Conservation (phyloP, 2,888 invertebrate genomes). For the Chrysolina haemoptera region DNA sequence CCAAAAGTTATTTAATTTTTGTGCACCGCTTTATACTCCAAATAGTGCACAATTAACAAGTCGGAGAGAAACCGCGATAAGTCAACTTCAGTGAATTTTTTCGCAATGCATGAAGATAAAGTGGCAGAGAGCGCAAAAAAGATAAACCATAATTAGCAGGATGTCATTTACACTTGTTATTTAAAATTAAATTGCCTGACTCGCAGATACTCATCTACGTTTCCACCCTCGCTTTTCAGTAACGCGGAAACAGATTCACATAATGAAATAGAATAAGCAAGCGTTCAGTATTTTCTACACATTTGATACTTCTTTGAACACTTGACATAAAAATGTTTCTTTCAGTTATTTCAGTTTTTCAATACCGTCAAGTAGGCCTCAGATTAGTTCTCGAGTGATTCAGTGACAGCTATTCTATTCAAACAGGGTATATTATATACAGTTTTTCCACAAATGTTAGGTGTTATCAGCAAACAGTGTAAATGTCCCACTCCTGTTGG, state of each 20-base stretch:
- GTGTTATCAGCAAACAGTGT: too few species aligned
- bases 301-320: too few species aligned
- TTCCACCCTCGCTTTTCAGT: constrained; percentile 51
- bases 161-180: constrained; percentile 72
- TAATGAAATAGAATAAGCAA: constrained; percentile 28
- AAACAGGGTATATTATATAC: too few species aligned
- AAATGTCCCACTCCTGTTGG: too few species aligned
- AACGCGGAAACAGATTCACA: constrained; percentile 35
- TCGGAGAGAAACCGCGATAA: constrained; percentile 53
- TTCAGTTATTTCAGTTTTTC: too few species aligned
- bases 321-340: too few species aligned
- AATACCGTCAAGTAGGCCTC: too few species aligned
- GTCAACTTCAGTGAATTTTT: constrained; percentile 63
- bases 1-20: constrained; percentile 4
- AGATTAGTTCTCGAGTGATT: too few species aligned
- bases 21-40: not conserved
- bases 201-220: constrained; percentile 51
- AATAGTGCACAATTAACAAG: constrained; percentile 50
- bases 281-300: too few species aligned
- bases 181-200: constrained; percentile 68
- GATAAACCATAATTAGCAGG: constrained; percentile 71
- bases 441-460: too few species aligned
- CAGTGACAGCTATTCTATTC: too few species aligned
- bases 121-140: constrained; percentile 66
- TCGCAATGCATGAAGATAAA: constrained; percentile 69